A percentile compares a stretch with the other conserved stretches of the same genome.
Conservation (phyloP, 2,113 vertebrate species). For the Physeter macrocephalus region DNA sequence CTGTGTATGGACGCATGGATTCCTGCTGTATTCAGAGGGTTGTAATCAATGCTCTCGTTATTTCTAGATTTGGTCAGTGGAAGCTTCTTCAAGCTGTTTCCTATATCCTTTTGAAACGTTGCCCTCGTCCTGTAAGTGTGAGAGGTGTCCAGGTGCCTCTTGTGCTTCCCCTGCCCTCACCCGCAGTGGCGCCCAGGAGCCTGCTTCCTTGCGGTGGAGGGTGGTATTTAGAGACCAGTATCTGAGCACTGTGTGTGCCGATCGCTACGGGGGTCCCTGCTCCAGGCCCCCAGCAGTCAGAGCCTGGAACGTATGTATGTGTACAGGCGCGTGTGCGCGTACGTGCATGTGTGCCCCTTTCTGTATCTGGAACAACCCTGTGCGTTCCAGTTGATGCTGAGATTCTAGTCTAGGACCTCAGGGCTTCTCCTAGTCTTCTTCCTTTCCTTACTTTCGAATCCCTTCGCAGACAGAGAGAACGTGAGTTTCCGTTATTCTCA, state of each 20-base stretch:
- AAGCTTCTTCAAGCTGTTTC: neutral
- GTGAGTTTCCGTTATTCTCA: accelerated
- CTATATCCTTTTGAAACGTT: neutral
- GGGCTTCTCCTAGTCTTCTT: neutral
- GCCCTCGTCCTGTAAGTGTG: neutral
- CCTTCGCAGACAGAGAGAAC: neutral
- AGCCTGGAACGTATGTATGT: neutral
- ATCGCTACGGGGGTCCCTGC: neutral
- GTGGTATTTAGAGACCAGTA: accelerated
- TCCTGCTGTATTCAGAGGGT: neutral
- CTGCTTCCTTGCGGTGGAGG: neutral
- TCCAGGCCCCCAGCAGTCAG: neutral
- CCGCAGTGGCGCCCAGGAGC: neutral
- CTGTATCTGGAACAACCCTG: neutral
- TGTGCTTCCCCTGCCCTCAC: neutral
- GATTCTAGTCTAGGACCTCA: neutral
- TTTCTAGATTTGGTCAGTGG: neutral
- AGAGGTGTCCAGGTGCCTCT: neutral
- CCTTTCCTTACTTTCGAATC: neutral
- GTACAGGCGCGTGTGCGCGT: accelerated
- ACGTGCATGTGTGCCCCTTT: neutral
- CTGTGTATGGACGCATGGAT: neutral
- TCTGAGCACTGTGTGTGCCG: neutral
- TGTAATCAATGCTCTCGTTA: neutral
- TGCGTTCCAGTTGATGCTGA: accelerated